These are phyloP conservation scores for Scomberomorus guttatus DNA, from an alignment of 2,797 vertebrate genomes.

Conservation along the genomic window DNA sequence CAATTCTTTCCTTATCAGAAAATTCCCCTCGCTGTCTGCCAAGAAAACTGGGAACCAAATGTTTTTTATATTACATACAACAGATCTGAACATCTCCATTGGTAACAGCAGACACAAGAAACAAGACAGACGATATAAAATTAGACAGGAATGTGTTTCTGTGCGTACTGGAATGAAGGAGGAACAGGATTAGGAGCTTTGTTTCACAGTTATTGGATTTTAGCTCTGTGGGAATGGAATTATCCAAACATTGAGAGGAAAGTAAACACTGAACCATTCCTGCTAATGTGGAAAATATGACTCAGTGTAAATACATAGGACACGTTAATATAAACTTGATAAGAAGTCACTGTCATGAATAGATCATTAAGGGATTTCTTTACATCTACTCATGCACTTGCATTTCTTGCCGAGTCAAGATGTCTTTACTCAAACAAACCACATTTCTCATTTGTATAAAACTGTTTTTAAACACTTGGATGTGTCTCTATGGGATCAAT, in stretches of 20 bases:
- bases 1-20: constrained; percentile 50
- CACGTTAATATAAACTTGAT: constrained; percentile 21
- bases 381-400: constrained; percentile 1
- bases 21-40: constrained; percentile 26
- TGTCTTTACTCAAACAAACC: constrained; percentile 15
- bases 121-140: constrained; percentile 18
- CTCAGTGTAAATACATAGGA: constrained; percentile 42
- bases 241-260: constrained; percentile 58
- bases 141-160: constrained; percentile 53
- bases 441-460: constrained; percentile 1
- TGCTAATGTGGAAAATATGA: constrained; percentile 62
- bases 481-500: background rate
- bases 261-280: constrained; percentile 50
- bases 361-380: constrained; percentile 2
- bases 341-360: constrained; percentile 21
- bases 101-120: constrained; percentile 35
- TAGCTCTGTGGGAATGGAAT: constrained; percentile 67
- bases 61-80: constrained; percentile 14
- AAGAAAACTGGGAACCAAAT: constrained; percentile 38
- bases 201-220: constrained; percentile 76
- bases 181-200: constrained; percentile 69
- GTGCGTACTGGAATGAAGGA: constrained; percentile 51
- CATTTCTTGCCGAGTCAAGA: constrained; percentile 19
- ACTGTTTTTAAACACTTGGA: background rate
- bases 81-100: constrained; percentile 27